Conservation (phyloP, 2,113 vertebrate species). For the Neogale vison region DNA sequence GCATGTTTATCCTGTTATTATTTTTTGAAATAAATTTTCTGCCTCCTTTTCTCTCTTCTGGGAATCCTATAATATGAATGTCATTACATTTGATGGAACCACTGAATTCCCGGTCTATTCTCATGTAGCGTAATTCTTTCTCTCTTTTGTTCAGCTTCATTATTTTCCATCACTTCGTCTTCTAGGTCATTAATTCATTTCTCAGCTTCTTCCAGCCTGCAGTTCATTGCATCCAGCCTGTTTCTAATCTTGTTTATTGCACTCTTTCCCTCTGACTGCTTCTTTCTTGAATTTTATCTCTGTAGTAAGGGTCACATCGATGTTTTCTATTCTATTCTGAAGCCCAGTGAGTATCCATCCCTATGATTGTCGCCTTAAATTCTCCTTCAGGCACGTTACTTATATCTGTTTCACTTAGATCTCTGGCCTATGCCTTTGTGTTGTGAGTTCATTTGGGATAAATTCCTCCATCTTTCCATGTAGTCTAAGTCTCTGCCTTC, state of each 20-base stretch:
- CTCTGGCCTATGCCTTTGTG: background rate
- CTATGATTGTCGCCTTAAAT: background rate
- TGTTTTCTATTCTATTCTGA: background rate
- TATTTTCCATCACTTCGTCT: background rate
- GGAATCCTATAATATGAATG: background rate
- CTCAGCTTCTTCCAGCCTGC: background rate
- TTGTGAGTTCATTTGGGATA: background rate
- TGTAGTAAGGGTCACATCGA: background rate
- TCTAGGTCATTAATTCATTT: background rate
- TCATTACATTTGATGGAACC: background rate
- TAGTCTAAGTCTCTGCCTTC: background rate
- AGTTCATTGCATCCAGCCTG: background rate
- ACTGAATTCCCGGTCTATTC: background rate
- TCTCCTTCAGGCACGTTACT: background rate
- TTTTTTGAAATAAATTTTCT: background rate
- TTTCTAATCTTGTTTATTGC: background rate
- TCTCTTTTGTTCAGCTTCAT: background rate
- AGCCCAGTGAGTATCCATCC: background rate
- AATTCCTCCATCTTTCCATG: background rate
- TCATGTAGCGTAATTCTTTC: background rate
- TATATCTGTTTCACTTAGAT: background rate
- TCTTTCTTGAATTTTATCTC: background rate
- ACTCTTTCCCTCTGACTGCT: background rate
- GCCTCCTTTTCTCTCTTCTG: background rate
- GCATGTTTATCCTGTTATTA: background rate